Evolutionary conservation across 2,888 invertebrate genomes (phyloP).

Genomic region (Lochmaea crataegi): DNA sequence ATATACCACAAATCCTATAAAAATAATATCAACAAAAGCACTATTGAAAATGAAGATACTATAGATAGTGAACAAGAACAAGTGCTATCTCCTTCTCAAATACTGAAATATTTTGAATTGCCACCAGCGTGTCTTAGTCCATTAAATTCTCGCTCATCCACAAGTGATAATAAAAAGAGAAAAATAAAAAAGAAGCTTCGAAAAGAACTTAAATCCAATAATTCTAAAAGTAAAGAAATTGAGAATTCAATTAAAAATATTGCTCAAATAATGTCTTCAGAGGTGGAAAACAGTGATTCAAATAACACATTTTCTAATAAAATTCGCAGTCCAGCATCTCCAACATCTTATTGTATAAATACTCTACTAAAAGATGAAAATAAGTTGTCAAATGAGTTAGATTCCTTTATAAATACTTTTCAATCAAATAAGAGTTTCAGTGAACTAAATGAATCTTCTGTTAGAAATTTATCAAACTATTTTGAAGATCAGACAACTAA

Average conservation of each 20-base stretch:
- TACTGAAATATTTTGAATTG: background rate
- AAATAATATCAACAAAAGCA: background rate
- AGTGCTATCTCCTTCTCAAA: background rate
- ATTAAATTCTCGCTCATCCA: background rate
- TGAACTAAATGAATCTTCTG: constrained; percentile 18
- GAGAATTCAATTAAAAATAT: background rate
- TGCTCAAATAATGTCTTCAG: background rate
- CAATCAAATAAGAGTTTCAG: constrained; percentile 30
- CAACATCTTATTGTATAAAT: constrained; percentile 17
- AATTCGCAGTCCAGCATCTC: background rate
- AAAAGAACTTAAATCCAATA: background rate
- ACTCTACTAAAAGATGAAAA: constrained; percentile 9
- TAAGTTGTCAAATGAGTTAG: constrained; percentile 23
- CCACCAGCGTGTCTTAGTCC: background rate
- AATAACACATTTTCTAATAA: background rate
- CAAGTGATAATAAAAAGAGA: background rate
- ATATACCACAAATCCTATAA: background rate
- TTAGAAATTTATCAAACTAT: background rate
- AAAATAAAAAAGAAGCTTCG: background rate
- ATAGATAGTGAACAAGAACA: background rate
- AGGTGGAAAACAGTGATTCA: background rate
- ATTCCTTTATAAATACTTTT: constrained; percentile 32
- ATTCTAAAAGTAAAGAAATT: background rate
- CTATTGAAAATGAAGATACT: background rate
- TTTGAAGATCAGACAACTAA: background rate